Evolutionary conservation across 2,797 vertebrate genomes (phyloP), one percentile per base, ranked within the genome.

Genomic region (Sphenodon punctatus): DNA sequence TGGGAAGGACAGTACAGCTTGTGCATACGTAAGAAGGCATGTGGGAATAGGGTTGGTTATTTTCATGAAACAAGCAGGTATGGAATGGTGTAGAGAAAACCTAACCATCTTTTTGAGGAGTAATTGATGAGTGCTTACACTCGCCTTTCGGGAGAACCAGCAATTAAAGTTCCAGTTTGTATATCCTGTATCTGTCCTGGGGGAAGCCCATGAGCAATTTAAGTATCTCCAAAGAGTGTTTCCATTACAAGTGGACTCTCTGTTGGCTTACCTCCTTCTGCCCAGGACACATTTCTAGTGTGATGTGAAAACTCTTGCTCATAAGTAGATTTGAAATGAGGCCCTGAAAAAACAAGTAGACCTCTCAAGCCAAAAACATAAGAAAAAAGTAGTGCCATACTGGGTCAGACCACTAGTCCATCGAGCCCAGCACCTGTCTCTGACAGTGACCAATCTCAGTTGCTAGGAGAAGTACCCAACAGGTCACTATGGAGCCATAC

Each of bases 1-100:
- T 27, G 10, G 38, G 41, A 61, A 67, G 56, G 45, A 73, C n/a
- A 63, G 49, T 8, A 55, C 46, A 67, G 41, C 36, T 5, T 25
- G 25, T 0, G 1, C 51, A n/a, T 23, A 13, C 0, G 0, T n/a
- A 51, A 61, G 53, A 10, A 12, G 22, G n/a, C 25, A 25, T 56
- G 39, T 49, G 43, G 34, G 32, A 51, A 58, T 56, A 8, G 2
- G 9, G 59, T 51, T 59, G 42, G 6, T 67, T 55, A 3, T 22
- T 67, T 41, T 19, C 6, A 0, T 19, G 11, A 67, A 27, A 67
- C 19, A 17, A 66, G 23, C 32, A 58, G 53, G 10, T 16, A 4
- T 4, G 67, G 61, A 27, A 5, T 8, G 43, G n/a, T 14, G 41
- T 4, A 15, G 41, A 72, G 22, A 73, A 72, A 65, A 39, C 19